Conservation (phyloP, 2,888 invertebrate genomes). For the Steinernema carpocapsae region DNA sequence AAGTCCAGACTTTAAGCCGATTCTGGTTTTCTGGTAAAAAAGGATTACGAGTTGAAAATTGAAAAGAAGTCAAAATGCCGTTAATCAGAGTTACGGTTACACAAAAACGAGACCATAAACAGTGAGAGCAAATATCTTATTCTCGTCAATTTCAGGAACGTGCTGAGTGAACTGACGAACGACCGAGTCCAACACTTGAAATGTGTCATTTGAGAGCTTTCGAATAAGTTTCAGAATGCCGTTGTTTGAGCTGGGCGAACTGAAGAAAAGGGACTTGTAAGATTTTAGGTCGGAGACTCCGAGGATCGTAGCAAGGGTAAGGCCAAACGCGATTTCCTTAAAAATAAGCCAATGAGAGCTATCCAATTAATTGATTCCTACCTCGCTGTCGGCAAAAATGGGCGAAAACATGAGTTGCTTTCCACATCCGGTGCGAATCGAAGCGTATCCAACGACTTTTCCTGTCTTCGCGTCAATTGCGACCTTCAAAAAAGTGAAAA, state of each 20-base stretch:
- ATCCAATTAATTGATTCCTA: background rate
- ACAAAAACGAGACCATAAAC: background rate
- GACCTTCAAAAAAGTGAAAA: too few species aligned
- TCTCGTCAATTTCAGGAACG: background rate
- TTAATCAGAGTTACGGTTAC: too few species aligned
- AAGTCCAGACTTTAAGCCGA: too few species aligned
- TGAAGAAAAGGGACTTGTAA: background rate
- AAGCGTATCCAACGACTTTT: background rate
- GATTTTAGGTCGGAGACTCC: background rate
- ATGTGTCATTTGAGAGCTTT: background rate
- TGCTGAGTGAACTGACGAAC: background rate
- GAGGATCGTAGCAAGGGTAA: background rate
- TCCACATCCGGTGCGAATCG: background rate
- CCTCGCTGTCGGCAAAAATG: slow-evolving; percentile 8
- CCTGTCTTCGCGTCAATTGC: background rate
- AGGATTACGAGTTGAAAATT: too few species aligned
- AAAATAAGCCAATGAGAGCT: background rate
- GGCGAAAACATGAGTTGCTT: slow-evolving; percentile 1
- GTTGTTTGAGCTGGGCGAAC: background rate
- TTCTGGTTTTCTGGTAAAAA: too few species aligned
- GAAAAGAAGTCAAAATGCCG: too few species aligned
- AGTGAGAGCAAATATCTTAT: background rate
- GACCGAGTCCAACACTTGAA: background rate
- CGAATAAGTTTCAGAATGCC: background rate
- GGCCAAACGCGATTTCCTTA: slow-evolving; percentile 11